These are phyloP conservation scores for Meles meles DNA, from an alignment of 2,113 vertebrate genomes.

Conservation along the genomic window DNA sequence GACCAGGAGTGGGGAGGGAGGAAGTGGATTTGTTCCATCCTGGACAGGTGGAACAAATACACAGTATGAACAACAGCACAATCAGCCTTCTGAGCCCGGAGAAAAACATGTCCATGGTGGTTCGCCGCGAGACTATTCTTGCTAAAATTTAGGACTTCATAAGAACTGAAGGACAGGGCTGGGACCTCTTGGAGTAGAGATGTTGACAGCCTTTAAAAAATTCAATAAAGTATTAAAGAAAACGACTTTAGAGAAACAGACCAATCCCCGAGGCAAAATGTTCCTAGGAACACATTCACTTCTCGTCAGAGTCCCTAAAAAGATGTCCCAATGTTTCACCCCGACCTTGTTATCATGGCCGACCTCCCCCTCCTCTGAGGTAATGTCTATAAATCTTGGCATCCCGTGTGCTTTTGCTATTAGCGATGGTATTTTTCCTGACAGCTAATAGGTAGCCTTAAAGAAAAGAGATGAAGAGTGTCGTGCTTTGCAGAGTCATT, in stretches of 20 bases:
- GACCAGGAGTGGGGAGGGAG: background rate
- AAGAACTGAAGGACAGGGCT: conserved; percentile 44
- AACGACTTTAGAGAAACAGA: conserved; percentile 28
- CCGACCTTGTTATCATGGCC: background rate
- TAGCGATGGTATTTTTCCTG: background rate
- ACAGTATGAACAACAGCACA: conserved; percentile 69
- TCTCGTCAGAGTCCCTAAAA: background rate
- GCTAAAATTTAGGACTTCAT: conserved; percentile 68
- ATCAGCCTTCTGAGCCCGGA: conserved; percentile 64
- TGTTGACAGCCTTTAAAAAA: conserved; percentile 67
- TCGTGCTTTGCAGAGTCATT: background rate
- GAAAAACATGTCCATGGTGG: conserved; percentile 57
- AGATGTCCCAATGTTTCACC: background rate
- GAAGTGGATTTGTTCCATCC: conserved; percentile 58
- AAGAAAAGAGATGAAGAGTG: background rate
- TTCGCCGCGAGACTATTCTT: conserved; percentile 68
- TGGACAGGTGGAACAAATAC: conserved; percentile 46
- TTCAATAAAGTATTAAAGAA: background rate
- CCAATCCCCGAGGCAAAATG: background rate
- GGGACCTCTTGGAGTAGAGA: conserved; percentile 54
- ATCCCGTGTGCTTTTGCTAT: background rate
- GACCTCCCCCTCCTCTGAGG: conserved; percentile 14
- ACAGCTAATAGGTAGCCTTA: background rate
- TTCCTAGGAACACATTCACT: background rate
- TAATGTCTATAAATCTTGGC: conserved; percentile 47